phyloP scores from a whole-genome alignment of 2,113 vertebrate species.

The Caloenas nicobarica region DNA sequence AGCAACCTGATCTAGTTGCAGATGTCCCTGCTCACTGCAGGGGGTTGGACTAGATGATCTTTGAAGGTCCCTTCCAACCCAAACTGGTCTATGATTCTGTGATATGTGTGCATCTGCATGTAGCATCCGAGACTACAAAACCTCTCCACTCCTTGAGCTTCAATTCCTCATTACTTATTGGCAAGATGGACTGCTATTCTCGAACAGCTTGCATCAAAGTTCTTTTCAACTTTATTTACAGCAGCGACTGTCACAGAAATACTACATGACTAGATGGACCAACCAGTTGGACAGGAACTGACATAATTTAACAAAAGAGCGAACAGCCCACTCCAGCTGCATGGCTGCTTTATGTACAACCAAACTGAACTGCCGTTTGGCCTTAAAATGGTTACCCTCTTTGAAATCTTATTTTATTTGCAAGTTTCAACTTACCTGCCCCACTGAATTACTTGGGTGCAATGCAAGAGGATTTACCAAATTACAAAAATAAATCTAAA shows the following conservation, averaged over 20 bases:
- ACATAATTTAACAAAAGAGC: not conserved
- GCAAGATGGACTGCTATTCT: not conserved
- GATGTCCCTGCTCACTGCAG: no score
- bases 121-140: not conserved
- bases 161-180: not conserved
- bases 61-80: no score
- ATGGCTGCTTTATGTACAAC: accelerated
- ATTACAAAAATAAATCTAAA: not conserved
- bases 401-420: not conserved
- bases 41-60: no score
- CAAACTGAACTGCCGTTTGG: not conserved
- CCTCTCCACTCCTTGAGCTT: not conserved
- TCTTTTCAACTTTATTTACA: not conserved
- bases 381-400: not conserved
- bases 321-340: not conserved
- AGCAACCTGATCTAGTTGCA: no score
- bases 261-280: not conserved
- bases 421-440: not conserved
- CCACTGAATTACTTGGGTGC: not conserved
- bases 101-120: not conserved
- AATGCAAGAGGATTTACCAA: not conserved
- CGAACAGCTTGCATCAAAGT: not conserved
- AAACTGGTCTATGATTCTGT: no score
- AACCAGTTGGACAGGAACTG: not conserved
- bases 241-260: not conserved